These are phyloP conservation scores for Drosophila truncata DNA, from an alignment of 1,140 invertebrate genomes.

Conservation along the genomic window DNA sequence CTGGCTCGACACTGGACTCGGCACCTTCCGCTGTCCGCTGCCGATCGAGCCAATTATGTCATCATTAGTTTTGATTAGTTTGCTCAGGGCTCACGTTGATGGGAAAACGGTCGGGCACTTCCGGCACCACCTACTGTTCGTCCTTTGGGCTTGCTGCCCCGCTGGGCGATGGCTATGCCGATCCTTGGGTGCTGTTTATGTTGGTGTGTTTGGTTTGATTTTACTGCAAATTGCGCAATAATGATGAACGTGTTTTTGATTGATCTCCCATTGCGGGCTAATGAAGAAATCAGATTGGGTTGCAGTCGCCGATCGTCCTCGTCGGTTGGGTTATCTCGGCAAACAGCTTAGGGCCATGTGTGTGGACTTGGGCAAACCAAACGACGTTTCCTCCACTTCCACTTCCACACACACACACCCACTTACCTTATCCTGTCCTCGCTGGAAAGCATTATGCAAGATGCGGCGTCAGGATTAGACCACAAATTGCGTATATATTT, in stretches of 20 bases:
- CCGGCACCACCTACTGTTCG: conserved; percentile 80
- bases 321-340: conserved; percentile 51
- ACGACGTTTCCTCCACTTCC: conserved; percentile 13
- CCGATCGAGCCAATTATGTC: conserved; percentile 77
- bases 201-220: conserved; percentile 55
- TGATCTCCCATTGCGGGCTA: conserved; percentile 23
- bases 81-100: conserved; percentile 59
- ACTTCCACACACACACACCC: conserved; percentile 6
- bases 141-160: conserved; percentile 43
- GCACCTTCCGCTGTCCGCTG: conserved; percentile 32
- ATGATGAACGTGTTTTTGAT: conserved; percentile 70
- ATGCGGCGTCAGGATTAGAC: conserved; percentile 69
- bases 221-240: conserved; percentile 69
- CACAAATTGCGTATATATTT: conserved; percentile 68
- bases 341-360: conserved; percentile 73
- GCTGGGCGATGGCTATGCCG: conserved; percentile 39
- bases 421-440: conserved; percentile 8
- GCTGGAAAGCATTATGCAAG: conserved; percentile 58
- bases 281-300: conserved; percentile 7
- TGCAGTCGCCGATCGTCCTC: conserved; percentile 18
- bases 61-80: conserved; percentile 81
- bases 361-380: conserved; percentile 45
- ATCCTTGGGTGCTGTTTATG: conserved; percentile 46
- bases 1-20: conserved; percentile 19
- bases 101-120: conserved; percentile 66